A percentile compares a stretch with the other conserved stretches of the same genome.
Conservation (phyloP, 2,113 vertebrate genomes). For the Callipepla californica region DNA sequence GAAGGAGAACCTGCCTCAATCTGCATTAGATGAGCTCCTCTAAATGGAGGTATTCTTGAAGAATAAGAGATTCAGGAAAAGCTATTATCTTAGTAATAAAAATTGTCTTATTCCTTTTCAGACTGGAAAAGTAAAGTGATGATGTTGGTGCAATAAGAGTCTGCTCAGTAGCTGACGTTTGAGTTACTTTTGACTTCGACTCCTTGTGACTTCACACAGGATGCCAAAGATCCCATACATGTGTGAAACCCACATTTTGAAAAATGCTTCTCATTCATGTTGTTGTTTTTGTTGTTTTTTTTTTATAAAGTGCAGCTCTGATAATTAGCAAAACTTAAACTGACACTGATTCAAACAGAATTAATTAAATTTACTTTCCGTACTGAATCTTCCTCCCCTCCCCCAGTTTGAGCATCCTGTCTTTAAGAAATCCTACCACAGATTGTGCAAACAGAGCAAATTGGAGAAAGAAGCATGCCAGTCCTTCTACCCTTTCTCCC, state of each 20-base stretch:
- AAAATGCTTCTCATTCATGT: background rate
- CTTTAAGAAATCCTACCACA: background rate
- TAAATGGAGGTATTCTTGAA: background rate
- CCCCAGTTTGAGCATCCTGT: background rate
- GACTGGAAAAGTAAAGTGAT: background rate
- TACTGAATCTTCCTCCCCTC: background rate
- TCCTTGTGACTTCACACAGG: background rate
- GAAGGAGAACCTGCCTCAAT: background rate
- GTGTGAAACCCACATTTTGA: background rate
- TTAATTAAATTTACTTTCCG: background rate
- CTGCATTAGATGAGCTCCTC: background rate
- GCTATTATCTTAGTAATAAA: background rate
- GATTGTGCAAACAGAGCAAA: accelerated
- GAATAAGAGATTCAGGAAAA: background rate
- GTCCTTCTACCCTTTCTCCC: background rate
- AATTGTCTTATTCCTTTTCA: background rate
- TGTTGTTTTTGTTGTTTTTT: background rate
- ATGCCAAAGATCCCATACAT: background rate
- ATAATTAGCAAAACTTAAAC: background rate
- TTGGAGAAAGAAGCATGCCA: background rate
- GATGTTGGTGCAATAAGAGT: background rate
- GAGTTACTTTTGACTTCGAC: background rate
- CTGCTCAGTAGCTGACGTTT: background rate
- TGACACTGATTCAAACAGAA: background rate
- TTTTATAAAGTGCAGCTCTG: background rate